phyloP scores from a whole-genome alignment of 2,113 vertebrate genomes.

The Ochotona curzoniae region DNA sequence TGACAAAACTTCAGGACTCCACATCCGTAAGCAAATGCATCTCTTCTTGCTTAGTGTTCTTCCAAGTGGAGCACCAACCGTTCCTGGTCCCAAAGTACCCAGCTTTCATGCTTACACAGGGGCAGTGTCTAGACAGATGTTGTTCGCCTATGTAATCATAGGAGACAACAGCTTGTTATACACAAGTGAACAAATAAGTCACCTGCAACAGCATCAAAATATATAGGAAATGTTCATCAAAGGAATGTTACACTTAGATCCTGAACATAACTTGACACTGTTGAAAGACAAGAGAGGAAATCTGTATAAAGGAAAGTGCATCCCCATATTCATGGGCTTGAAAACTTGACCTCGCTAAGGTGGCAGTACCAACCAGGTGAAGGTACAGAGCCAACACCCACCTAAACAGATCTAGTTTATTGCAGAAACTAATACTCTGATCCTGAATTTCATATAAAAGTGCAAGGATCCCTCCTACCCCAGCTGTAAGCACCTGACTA shows the following conservation, averaged over 20 bases:
- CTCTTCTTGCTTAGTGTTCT: neutral
- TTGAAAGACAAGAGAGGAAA: neutral
- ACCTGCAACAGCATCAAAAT: neutral
- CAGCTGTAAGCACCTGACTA: too few relatives aligned
- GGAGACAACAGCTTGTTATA: neutral
- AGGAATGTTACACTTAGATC: neutral
- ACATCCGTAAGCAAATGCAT: neutral
- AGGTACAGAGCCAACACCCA: neutral
- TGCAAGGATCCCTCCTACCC: too few relatives aligned
- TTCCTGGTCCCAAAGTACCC: neutral
- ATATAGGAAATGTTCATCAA: neutral
- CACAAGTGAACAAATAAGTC: neutral
- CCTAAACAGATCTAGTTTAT: neutral
- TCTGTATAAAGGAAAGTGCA: neutral
- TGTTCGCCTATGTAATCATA: neutral
- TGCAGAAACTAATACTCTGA: neutral
- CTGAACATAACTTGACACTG: neutral
- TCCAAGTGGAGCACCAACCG: neutral
- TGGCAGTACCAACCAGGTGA: neutral
- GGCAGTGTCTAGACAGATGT: neutral
- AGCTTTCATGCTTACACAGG: neutral
- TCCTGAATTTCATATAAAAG: neutral
- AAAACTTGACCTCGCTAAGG: too few relatives aligned
- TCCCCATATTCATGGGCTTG: too few relatives aligned
- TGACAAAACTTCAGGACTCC: too few relatives aligned